These are phyloP conservation scores for Nyctereutes procyonoides DNA, from an alignment of 2,113 vertebrate species.

Conservation along the genomic window DNA sequence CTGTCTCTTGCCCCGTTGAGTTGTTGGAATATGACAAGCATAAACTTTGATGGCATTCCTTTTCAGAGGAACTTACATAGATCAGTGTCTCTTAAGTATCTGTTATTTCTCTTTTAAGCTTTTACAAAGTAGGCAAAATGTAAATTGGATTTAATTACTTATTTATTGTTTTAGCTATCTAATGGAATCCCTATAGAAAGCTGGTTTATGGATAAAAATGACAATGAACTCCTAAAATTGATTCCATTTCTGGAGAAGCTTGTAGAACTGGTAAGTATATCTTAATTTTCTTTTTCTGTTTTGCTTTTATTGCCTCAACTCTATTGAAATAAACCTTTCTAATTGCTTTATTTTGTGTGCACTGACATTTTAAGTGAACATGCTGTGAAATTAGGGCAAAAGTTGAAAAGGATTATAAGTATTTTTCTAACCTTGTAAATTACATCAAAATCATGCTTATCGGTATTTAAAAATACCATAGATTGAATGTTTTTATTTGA, in stretches of 20 bases:
- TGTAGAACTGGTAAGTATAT: conserved; percentile 95
- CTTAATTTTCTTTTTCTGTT: not conserved
- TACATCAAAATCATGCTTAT: conserved; percentile 21
- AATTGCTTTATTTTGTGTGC: not conserved
- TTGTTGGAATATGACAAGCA: not conserved
- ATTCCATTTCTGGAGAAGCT: conserved; percentile 99
- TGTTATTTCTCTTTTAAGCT: conserved; percentile 3
- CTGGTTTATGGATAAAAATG: conserved; percentile 99
- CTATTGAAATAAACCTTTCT: conserved; percentile 19
- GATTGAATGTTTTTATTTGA: not conserved
- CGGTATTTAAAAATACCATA: not conserved
- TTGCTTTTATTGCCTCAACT: conserved; percentile 38
- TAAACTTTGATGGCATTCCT: not conserved
- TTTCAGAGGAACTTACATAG: conserved; percentile 38
- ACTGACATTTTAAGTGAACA: conserved; percentile 21
- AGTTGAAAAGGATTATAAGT: not conserved
- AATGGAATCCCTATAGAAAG: conserved; percentile 99
- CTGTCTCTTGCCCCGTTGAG: not conserved
- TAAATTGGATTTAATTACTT: conserved; percentile 61
- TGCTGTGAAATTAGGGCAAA: not conserved
- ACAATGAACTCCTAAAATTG: conserved; percentile 98
- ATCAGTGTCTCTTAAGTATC: not conserved
- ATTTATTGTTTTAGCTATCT: conserved; percentile 90
- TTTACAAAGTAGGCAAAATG: conserved; percentile 42
- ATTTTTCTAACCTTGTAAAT: not conserved